Percentiles rank a stretch among this genome's conserved stretches.
Conservation (phyloP, 2,797 vertebrate species). For the Acanthopagrus latus region DNA sequence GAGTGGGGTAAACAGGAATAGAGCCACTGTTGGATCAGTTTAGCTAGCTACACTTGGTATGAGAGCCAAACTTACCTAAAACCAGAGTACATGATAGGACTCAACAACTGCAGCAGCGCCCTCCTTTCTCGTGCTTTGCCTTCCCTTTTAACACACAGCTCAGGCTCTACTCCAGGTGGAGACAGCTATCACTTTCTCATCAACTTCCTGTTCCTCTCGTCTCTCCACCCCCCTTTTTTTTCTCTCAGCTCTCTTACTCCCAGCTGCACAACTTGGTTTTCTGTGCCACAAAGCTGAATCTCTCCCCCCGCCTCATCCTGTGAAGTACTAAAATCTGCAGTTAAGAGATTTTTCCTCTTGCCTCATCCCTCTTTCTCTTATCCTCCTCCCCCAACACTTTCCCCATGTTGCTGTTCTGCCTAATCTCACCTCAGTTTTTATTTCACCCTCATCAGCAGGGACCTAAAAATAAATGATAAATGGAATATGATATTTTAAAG, state of each 20-base stretch:
- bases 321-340: conserved; percentile 71
- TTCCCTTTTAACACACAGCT: conserved; percentile 71
- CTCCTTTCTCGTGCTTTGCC: conserved; percentile 67
- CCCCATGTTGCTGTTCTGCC: conserved; percentile 80
- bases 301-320: conserved; percentile 55
- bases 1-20: conserved; percentile 88
- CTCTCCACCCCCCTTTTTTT: conserved; percentile 75
- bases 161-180: conserved; percentile 83
- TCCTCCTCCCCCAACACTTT: conserved; percentile 57
- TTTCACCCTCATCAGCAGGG: conserved; percentile 87
- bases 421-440: conserved; percentile 89
- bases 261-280: conserved; percentile 72
- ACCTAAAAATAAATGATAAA: conserved; percentile 92
- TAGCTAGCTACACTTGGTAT: conserved; percentile 66
- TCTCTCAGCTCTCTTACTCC: conserved; percentile 73
- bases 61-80: conserved; percentile 84
- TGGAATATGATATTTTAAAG: conserved; percentile 91
- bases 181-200: conserved; percentile 83
- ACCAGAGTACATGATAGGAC: conserved; percentile 68
- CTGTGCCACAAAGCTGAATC: conserved; percentile 70
- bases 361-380: conserved; percentile 39
- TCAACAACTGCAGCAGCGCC: conserved; percentile 73
- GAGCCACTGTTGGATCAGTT: conserved; percentile 86
- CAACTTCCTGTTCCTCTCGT: conserved; percentile 82
- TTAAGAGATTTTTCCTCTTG: conserved; percentile 48